phyloP scores from a whole-genome alignment of 2,113 vertebrate genomes.

The Symphodus melops region DNA sequence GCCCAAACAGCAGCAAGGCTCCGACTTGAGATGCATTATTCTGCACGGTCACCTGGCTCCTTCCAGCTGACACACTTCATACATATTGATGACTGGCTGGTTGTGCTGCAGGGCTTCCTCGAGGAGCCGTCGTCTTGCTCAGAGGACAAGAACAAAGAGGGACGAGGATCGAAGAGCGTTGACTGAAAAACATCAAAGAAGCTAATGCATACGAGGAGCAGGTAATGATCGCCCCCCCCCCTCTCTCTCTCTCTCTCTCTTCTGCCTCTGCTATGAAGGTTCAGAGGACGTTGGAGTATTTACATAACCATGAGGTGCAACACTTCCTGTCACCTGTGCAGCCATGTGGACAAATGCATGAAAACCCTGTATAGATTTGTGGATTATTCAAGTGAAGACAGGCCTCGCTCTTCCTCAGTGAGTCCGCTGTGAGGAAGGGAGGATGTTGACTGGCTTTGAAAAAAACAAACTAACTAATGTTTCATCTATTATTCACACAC shows the following conservation, averaged over 20 bases:
- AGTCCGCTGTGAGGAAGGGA: not conserved
- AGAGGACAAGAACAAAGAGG: slow-evolving; percentile 22
- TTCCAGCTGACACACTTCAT: slow-evolving; percentile 47
- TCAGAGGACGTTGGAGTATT: slow-evolving; percentile 29
- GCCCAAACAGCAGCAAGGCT: not conserved
- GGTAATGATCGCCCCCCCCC: slow-evolving; percentile 2
- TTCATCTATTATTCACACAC: slow-evolving; percentile 65
- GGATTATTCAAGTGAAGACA: slow-evolving; percentile 24
- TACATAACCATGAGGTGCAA: slow-evolving; percentile 32
- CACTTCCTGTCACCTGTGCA: not conserved
- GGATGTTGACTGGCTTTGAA: slow-evolving; percentile 41
- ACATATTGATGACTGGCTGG: slow-evolving; percentile 66
- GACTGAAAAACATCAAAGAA: slow-evolving; percentile 3
- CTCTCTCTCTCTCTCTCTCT: no score
- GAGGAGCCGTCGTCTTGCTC: slow-evolving; percentile 21
- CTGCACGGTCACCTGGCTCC: slow-evolving; percentile 38
- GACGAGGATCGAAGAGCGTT: not conserved
- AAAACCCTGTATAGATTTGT: slow-evolving; percentile 13
- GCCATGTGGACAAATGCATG: slow-evolving; percentile 14
- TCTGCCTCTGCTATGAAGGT: slow-evolving; percentile 3
- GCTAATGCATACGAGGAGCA: slow-evolving; percentile 12
- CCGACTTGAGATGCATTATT: slow-evolving; percentile 19
- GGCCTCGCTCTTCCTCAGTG: not conserved
- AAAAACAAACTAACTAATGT: slow-evolving; percentile 36
- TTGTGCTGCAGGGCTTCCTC: slow-evolving; percentile 50